Base-by-base conservation (phyloP, 2,113 vertebrate species). In the Lontra canadensis region DNA sequence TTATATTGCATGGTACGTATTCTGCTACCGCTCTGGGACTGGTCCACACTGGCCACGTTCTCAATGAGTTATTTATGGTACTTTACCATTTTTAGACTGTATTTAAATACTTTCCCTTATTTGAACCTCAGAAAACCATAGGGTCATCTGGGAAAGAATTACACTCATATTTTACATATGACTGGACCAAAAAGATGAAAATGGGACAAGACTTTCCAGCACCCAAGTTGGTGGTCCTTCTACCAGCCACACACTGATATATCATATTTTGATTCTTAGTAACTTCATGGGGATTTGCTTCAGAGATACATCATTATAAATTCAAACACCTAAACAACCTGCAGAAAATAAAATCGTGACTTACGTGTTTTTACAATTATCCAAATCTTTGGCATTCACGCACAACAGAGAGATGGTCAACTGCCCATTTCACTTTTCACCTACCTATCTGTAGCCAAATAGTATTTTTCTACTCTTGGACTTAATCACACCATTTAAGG, bases 81-180 rank as follows among this genome's bases (percentile, higher is more conserved):
- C 23, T 69, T 82, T 25, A 47, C 36, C 61, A 90, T 86, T 89
- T 88, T 93, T 31, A 59, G 18, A 89, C 29, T 57, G 14, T 55
- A 76, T 67, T 57, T 91, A 88, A 71, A 76, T 65, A 59, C 14
- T 82, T 97, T 86, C 76, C 52, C 63, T 94, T 47, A 82, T 87
- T 42, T 84, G 42, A 76, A 83, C n/a, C 55, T 80, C 23, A 65
- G 81, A 81, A 96, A 90, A 65, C 26, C 36, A 61, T 6, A 83
- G 26, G 5, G 36, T 34, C 87, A 55, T 39, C 65, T 74, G 52
- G 29, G 14, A 88, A 49, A 13, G 15, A 59, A 81, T 73, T 74
- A 59, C 8, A 55, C 1, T 49, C 63, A 76, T 4, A 85, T n/a
- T 94, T 80, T 67, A 88, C 17, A 71, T 26, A 47, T 34, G 39